These are phyloP conservation scores for Sesamia nonagrioides DNA, from an alignment of 1,140 invertebrate genomes.

Conservation along the genomic window DNA sequence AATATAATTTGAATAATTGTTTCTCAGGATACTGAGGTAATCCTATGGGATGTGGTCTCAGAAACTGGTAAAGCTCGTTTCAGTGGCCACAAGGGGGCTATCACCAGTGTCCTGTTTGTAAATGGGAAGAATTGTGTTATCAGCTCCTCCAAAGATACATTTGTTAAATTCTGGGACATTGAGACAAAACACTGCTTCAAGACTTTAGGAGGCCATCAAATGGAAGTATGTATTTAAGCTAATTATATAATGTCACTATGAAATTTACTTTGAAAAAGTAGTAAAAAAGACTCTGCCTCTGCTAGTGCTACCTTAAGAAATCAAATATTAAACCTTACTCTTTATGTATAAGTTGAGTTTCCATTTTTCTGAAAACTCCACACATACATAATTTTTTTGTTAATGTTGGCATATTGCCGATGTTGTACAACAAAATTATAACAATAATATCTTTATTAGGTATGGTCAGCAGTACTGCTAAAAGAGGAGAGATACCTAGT, in stretches of 20 bases:
- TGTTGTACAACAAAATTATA: too few relatives aligned
- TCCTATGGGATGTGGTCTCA: constrained; percentile 97
- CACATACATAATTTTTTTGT: background rate
- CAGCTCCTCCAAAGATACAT: constrained; percentile 97
- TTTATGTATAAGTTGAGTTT: too few relatives aligned
- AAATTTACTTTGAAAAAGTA: too few relatives aligned
- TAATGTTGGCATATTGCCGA: too few relatives aligned
- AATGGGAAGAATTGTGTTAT: constrained; percentile 93
- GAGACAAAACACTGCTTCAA: constrained; percentile 98
- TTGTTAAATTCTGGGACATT: constrained; percentile 99
- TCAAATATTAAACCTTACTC: too few relatives aligned
- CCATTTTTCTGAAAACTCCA: too few relatives aligned
- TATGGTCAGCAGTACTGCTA: constrained; percentile 95
- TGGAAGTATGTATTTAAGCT: constrained; percentile 88
- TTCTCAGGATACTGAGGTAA: constrained; percentile 95
- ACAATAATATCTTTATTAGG: constrained; percentile 83
- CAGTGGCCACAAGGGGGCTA: constrained; percentile 96
- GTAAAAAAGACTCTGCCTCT: too few relatives aligned
- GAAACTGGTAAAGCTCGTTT: constrained; percentile 96
- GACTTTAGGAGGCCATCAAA: constrained; percentile 94
- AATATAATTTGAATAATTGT: background rate
- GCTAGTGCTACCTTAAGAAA: too few relatives aligned
- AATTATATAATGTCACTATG: too few relatives aligned
- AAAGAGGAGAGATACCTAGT: constrained; percentile 94
- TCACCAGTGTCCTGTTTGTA: constrained; percentile 96